Evolutionary conservation across 2,113 vertebrate genomes (phyloP), one percentile per base, ranked within the genome.

Genomic region (Osmerus eperlanus): DNA sequence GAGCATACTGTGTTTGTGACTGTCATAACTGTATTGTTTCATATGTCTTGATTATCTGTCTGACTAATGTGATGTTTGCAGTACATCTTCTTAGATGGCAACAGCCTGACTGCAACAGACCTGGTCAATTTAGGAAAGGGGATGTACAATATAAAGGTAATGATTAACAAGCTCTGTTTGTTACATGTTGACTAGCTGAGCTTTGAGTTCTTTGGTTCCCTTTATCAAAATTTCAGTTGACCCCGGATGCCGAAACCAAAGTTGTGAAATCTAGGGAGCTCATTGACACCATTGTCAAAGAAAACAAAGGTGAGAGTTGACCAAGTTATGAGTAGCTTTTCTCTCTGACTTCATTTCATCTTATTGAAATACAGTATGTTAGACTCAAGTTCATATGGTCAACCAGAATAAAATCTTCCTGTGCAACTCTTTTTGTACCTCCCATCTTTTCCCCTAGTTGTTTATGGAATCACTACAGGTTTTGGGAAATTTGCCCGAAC

Each of bases 401-500:
- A 47, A 47, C 41, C 2, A 47, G 9, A 47, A 47, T 47, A 47
- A 11, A 47, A 47, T 47, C 41, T 47, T 47, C 32, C 7, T 36
- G 32, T 36, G 32, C 32, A 47, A 47, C 32, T 36, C 32, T 36
- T 36, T 47, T 47, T 47, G 9, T 7, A 47, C 7, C 41, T 47
- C 9, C 41, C 41, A 47, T 47, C 9, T 47, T 12, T 47, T 9
- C 41, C 41, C 91, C 68, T 84, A 99, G 97, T 99, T 81, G 97
- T 98, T 69, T 99, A 99, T 32, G 97, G 97, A 85, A 99, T 99
- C 83, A 99, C 96, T 13, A 99, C 97, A 0, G 97, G 97, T 15
- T 99, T 99, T 91, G 97, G 97, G 7, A 99, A 99, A 83, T 99
- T 99, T 91, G 97, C 97, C 71, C 93, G 93, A 64, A 99, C 96